Conservation (phyloP, 2,797 vertebrate species). For the Sorex maritimensis region DNA sequence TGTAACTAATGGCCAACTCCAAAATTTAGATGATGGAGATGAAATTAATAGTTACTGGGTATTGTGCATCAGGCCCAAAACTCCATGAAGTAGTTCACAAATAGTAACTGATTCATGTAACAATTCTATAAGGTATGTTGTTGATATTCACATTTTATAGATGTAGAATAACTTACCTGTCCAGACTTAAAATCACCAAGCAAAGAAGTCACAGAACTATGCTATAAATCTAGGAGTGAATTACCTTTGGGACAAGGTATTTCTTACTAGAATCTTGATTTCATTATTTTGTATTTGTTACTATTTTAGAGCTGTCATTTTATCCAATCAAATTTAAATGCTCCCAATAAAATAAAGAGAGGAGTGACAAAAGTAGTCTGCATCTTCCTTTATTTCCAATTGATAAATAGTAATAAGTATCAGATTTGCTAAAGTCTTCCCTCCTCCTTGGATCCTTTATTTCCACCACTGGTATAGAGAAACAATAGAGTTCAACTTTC, state of each 20-base stretch:
- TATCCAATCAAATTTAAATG: not conserved
- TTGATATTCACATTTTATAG: slow-evolving; percentile 1
- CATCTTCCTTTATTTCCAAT: not conserved
- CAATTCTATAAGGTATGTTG: not conserved
- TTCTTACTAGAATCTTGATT: not conserved
- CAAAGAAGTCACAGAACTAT: not conserved
- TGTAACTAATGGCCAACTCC: not conserved
- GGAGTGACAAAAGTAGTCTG: not conserved
- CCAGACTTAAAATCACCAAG: not conserved
- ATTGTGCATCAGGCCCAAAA: not conserved
- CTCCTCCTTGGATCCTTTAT: not conserved
- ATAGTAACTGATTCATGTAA: not conserved
- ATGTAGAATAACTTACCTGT: not conserved
- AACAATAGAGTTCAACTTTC: not conserved
- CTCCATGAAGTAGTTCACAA: not conserved
- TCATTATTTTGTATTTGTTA: not conserved
- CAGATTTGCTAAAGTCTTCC: not conserved
- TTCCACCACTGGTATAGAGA: not conserved
- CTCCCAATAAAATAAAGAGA: not conserved
- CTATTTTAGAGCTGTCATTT: not conserved
- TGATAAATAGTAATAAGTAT: not conserved
- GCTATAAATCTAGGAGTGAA: not conserved
- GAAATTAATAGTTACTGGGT: not conserved
- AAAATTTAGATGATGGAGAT: slow-evolving; percentile 2
- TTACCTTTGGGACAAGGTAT: not conserved